Conservation (phyloP, 2,113 vertebrate genomes). For the Cephalopterus ornatus region DNA sequence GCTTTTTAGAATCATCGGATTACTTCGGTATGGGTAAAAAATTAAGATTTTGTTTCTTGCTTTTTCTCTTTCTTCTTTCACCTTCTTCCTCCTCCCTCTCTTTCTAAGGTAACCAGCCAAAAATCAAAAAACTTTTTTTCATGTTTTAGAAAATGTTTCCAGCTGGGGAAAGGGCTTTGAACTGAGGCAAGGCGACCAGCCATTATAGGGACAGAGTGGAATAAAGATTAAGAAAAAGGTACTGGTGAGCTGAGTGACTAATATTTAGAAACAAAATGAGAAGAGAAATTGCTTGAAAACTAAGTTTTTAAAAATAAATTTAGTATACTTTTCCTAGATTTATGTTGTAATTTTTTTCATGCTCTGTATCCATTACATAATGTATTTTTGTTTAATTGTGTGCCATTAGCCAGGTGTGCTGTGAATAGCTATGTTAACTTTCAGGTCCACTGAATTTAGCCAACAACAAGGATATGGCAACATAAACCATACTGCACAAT, state of each 20-base stretch:
- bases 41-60: neutral
- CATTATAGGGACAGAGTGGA: neutral
- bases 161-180: constrained; percentile 30
- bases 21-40: neutral
- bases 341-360: neutral
- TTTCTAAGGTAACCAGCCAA: neutral
- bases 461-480: neutral
- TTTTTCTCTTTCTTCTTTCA: neutral
- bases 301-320: neutral
- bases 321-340: neutral
- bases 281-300: neutral
- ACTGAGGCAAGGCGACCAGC: neutral
- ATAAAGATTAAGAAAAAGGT: neutral
- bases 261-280: neutral
- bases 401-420: neutral
- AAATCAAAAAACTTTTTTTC: neutral
- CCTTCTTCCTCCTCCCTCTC: neutral
- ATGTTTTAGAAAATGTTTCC: constrained; percentile 32
- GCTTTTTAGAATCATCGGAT: neutral
- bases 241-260: neutral
- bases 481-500: accelerated
- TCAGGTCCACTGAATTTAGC: neutral
- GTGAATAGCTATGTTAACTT: neutral
- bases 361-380: neutral
- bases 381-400: neutral